Conservation (phyloP, 1,140 invertebrate species). For the Zaprionus africanus region DNA sequence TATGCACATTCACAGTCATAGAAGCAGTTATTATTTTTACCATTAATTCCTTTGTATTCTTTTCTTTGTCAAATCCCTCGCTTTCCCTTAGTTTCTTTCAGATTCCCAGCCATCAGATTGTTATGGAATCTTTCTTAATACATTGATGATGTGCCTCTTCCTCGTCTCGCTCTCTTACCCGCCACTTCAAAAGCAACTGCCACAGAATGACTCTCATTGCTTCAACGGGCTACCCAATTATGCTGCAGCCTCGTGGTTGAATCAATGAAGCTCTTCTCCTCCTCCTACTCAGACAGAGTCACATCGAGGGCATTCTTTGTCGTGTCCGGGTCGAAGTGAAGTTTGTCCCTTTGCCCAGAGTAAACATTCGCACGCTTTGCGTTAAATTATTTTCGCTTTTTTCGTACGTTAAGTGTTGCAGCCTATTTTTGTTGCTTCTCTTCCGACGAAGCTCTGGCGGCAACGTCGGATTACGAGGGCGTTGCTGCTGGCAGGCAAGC, state of each 20-base stretch:
- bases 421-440: conserved; percentile 9
- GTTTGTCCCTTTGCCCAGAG: conserved; percentile 37
- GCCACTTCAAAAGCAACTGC: not conserved
- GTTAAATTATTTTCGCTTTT: conserved; percentile 55
- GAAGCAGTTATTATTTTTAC: too few relatives aligned
- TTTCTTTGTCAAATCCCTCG: not conserved
- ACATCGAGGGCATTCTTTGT: conserved; percentile 6
- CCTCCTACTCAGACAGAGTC: not conserved
- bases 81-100: not conserved
- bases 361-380: conserved; percentile 71
- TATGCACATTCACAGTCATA: too few relatives aligned
- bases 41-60: too few relatives aligned
- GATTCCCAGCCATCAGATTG: not conserved
- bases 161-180: not conserved
- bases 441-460: conserved; percentile 26
- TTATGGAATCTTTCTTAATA: not conserved
- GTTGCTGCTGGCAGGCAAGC: conserved; percentile 40
- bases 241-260: not conserved
- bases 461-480: conserved; percentile 67
- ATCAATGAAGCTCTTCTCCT: not conserved
- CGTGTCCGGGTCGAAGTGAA: not conserved
- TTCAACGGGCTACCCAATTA: not conserved
- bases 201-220: not conserved
- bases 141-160: not conserved
- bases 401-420: conserved; percentile 54